Evolutionary conservation across 2,888 invertebrate genomes (phyloP), one percentile per base, ranked within the genome.

Genomic region (Malthinus flaveolus): DNA sequence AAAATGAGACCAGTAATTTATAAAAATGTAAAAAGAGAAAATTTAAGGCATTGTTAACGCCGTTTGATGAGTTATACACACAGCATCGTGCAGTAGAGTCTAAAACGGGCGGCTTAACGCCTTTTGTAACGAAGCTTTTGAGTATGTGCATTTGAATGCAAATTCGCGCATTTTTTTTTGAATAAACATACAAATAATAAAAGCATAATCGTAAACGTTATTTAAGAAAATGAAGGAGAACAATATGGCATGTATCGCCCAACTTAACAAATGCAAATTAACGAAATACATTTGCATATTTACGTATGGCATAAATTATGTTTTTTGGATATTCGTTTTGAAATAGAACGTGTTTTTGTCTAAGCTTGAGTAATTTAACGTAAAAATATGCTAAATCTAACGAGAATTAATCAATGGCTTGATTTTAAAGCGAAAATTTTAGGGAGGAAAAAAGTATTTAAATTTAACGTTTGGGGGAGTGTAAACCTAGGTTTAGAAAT

Each of bases 81-180:
- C 15, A 37, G n/a, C 11, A 37, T 37, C 23, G 23, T 42, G 23
- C 39, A 15, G 39, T 23, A 42, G 15, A 42, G 9, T 42, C 15
- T 42, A n/a, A 23, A 42, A 15, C n/a, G n/a, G n/a, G n/a, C n/a
- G 9, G 15, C 39, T 42, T 42, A 42, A 36, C 13, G 23, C 15
- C 39, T 23, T 23, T 15, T 15, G 39, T 42, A 11, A 15, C 23
- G 23, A 12, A 13, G 15, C 39, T 23, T 23, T 23, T 42, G n/a
- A 23, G 15, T 42, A 42, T 42, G 50, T 47, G 59, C 62, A 62
- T 62, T 59, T 62, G 62, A 59, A 62, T 62, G 50, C 59, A 62
- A 59, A 62, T 59, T 59, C 56, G 50, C 50, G 51, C 42, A 34
- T n/a, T 45, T 55, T 49, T 39, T 39, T 23, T 23, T 42, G 23